Conservation (phyloP, 2,113 vertebrate genomes). For the Oxyruncus cristatus region DNA sequence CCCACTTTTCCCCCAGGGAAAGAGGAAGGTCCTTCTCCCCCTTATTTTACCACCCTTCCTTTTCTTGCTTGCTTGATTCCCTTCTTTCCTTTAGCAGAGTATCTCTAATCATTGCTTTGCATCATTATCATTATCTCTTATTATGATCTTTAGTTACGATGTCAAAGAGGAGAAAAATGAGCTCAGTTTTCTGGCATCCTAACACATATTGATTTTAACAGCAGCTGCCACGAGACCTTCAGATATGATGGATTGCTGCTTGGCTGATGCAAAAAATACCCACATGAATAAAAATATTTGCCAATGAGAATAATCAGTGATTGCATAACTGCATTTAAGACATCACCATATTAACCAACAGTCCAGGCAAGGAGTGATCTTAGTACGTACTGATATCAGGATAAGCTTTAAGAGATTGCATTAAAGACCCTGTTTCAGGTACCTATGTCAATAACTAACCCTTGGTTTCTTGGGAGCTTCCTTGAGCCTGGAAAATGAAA, state of each 20-base stretch:
- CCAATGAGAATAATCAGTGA: not conserved
- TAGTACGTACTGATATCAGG: not conserved
- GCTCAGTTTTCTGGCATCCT: slow-evolving; percentile 42
- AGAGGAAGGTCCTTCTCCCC: not conserved
- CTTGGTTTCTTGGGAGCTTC: not conserved
- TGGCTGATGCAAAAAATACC: slow-evolving; percentile 1
- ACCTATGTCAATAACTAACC: not conserved
- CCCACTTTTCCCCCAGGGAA: not conserved
- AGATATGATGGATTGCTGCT: slow-evolving; percentile 5
- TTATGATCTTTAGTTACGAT: slow-evolving; percentile 58
- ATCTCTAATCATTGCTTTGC: slow-evolving; percentile 14
- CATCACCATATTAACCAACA: not conserved
- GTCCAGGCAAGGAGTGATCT: not conserved
- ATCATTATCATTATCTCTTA: slow-evolving; percentile 36
- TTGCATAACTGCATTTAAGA: not conserved
- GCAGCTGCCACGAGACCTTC: slow-evolving; percentile 13
- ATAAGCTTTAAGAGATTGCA: not conserved
- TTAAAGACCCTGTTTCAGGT: not conserved
- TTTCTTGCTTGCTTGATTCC: not conserved
- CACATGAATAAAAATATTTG: slow-evolving; percentile 6
- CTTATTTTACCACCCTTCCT: not conserved
- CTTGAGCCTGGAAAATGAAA: not conserved
- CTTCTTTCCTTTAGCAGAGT: not conserved
- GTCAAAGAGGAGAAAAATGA: slow-evolving; percentile 56
- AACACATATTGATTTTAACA: slow-evolving; percentile 51